These are phyloP conservation scores for Campoplex nolae DNA, from an alignment of 2,888 invertebrate genomes.

Conservation along the genomic window DNA sequence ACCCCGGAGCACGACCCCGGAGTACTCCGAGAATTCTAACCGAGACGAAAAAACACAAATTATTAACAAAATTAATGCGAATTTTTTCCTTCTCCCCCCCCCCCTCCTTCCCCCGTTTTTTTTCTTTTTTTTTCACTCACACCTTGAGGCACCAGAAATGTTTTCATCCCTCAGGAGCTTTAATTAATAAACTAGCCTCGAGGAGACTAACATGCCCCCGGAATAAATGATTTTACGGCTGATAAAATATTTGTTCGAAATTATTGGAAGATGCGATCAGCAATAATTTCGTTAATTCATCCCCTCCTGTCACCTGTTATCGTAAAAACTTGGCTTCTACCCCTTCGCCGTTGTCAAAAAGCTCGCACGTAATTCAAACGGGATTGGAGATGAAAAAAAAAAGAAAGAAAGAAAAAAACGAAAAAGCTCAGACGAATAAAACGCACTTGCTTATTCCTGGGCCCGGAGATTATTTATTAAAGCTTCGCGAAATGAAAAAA, in stretches of 20 bases:
- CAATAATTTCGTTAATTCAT: neutral
- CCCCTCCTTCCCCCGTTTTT: no score
- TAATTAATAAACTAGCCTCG: neutral
- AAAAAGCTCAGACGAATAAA: neutral
- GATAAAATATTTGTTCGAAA: neutral
- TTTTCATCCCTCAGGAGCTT: neutral
- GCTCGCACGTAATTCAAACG: neutral
- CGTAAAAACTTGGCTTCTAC: no score
- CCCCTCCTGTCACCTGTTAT: neutral
- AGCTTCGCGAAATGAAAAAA: conserved; percentile 10
- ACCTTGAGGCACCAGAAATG: neutral
- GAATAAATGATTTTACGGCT: neutral
- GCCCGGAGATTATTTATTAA: conserved; percentile 48
- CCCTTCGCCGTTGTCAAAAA: no score
- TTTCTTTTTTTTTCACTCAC: neutral
- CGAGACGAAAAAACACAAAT: neutral
- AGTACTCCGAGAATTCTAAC: neutral
- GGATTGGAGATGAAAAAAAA: neutral
- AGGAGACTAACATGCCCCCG: neutral
- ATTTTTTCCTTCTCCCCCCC: neutral
- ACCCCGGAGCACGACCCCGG: conserved; percentile 20
- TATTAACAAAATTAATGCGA: neutral
- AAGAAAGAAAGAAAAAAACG: conserved; percentile 7
- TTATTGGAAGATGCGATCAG: neutral
- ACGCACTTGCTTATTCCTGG: neutral